phyloP scores from a whole-genome alignment of 2,113 vertebrate species.

The Podarcis muralis region DNA sequence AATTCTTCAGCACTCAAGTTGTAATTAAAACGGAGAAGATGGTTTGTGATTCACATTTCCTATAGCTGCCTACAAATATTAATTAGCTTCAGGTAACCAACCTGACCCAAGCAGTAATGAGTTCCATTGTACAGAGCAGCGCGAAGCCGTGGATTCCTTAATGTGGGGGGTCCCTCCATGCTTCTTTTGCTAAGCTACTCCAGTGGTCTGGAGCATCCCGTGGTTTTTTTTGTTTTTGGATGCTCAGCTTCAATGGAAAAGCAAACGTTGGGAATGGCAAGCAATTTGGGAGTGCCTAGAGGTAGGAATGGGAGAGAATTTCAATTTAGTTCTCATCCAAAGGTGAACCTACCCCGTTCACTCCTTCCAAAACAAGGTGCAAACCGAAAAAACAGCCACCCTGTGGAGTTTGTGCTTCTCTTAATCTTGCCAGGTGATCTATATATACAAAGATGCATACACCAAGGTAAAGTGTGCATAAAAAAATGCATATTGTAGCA shows the following conservation, averaged over 20 bases:
- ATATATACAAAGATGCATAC: too few relatives aligned
- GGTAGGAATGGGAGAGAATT: too few relatives aligned
- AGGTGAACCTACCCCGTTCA: too few relatives aligned
- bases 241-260: not conserved
- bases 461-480: too few relatives aligned
- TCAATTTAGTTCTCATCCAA: too few relatives aligned
- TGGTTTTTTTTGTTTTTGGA: not conserved
- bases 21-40: slow-evolving; percentile 68
- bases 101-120: slow-evolving; percentile 59
- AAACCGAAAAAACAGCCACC: too few relatives aligned
- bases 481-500: too few relatives aligned
- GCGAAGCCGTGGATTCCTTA: slow-evolving; percentile 36
- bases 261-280: not conserved
- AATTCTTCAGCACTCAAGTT: slow-evolving; percentile 59
- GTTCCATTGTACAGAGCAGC: slow-evolving; percentile 41
- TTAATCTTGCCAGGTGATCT: too few relatives aligned
- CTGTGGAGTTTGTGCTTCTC: too few relatives aligned
- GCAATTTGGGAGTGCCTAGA: not conserved
- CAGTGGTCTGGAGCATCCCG: not conserved
- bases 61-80: slow-evolving; percentile 64
- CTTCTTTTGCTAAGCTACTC: not conserved
- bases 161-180: not conserved
- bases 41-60: slow-evolving; percentile 48
- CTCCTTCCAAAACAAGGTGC: too few relatives aligned
- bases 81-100: slow-evolving; percentile 60